Evolutionary conservation across 2,797 vertebrate species (phyloP), one percentile per base, ranked within the genome.

Genomic region (Odontamblyopus rebecca): DNA sequence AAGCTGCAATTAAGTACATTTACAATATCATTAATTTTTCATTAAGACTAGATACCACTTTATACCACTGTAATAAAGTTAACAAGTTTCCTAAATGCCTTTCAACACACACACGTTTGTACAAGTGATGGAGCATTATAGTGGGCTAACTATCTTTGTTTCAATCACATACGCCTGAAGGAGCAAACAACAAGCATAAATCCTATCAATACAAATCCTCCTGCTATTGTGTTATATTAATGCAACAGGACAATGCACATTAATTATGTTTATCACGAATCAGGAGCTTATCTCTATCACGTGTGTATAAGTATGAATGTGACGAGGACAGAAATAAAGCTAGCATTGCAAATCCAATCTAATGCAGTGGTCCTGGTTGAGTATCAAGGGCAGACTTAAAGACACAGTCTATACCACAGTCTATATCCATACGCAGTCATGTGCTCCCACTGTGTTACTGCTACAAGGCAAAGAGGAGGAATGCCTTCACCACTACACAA

Each of bases 321-420:
- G 56, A 32, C 1, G 0, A 54, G 64, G n/a, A 4, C 61, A 27
- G 51, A 63, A 78, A 63, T 74, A 67, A 75, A 59, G n/a, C 48
- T 8, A 63, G 65, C 63, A 70, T 41, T 71, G 66, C 50, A 76
- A 63, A 80, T 68, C 30, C 15, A 62, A 67, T 73, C 35, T 51
- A 74, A 74, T 1, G 71, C 61, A 11, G 38, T 70, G 77, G 75
- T 48, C 74, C 76, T 68, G 57, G 53, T n/a, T 78, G 77, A 48
- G 80, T 77, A 72, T 69, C 44, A 68, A 3, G 57, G 59, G 50
- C 29, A 62, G 30, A 61, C 87, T 80, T 30, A 41, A 75, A 77
- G 80, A 61, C 50, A 41, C 48, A n/a, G 76, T 79, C 81, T 69
- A 61, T 72, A 61, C 32, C 70, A 84, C 65, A n/a, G n/a, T n/a